phyloP scores from a whole-genome alignment of 1,140 invertebrate species.

The Polyergus mexicanus region DNA sequence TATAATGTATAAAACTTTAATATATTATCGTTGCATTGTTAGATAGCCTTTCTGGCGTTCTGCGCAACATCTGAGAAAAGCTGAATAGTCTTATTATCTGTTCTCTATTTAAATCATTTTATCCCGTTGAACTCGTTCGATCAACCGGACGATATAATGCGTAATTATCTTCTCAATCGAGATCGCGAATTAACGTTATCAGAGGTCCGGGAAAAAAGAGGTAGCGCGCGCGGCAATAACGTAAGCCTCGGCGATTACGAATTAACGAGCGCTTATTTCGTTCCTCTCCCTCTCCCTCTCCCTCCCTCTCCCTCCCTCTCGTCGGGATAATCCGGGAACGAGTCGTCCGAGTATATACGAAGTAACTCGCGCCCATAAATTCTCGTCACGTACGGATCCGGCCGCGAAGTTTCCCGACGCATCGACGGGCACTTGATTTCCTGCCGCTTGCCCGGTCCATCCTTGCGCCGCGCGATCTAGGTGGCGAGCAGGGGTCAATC shows the following conservation, averaged over 20 bases:
- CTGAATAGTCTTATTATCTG: neutral
- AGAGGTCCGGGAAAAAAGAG: neutral
- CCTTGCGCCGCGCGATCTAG: slow-evolving; percentile 6
- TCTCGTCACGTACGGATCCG: slow-evolving; percentile 56
- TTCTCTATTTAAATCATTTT: slow-evolving; percentile 7
- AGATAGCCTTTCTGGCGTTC: neutral
- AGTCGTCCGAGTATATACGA: slow-evolving; percentile 40
- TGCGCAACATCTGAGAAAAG: neutral
- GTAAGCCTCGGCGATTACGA: slow-evolving; percentile 47
- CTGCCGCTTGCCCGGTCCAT: slow-evolving; percentile 55
- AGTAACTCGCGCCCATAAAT: slow-evolving; percentile 59
- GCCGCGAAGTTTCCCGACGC: slow-evolving; percentile 47
- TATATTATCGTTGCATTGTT: neutral
- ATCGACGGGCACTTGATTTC: slow-evolving; percentile 63
- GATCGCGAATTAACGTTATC: slow-evolving; percentile 37
- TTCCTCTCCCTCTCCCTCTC: neutral
- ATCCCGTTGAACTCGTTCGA: slow-evolving; percentile 17
- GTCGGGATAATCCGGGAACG: slow-evolving; percentile 18
- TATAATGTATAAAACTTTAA: neutral
- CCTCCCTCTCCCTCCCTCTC: neutral
- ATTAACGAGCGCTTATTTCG: slow-evolving; percentile 58
- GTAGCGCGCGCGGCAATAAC: slow-evolving; percentile 44
- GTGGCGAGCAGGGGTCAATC: slow-evolving; percentile 46
- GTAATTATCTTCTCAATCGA: slow-evolving; percentile 33
- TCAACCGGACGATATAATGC: slow-evolving; percentile 3